Base-by-base conservation (phyloP, 1,140 invertebrate genomes). In the Camponotus vicinus region DNA sequence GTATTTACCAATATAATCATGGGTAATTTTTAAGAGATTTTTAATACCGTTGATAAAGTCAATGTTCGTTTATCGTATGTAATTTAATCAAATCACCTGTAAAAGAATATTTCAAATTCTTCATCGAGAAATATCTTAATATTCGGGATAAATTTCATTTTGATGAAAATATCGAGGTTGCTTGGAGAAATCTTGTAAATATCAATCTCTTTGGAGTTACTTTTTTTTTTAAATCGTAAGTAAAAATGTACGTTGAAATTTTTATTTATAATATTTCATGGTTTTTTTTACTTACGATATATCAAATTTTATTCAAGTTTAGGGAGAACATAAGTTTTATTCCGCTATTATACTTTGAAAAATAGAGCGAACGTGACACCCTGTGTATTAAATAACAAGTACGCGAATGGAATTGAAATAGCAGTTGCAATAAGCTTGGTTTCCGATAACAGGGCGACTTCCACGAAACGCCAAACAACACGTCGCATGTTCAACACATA, bases 381-480 rank as follows among this genome's bases (percentile, higher is more conserved):
- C 8, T 27, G 6, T 45, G 9, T 71, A 71, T 71, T 59, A 71
- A 71, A 59, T 64, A 73, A 61, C 40, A 61, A 75, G n/a, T 49
- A 73, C 67, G 78, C 52, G 66, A 71, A 82, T 49, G 79, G 79
- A 83, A 73, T 75, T 73, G 79, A 73, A 59, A 71, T 82, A 34
- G 67, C 69, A 73, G 55, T 73, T 61, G 79, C 79, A 75, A 69
- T 69, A 69, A 83, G 69, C 55, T 83, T 37, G 40, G 55, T 49
- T 37, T 83, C 69, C 69, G 69, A 83, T 83, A 83, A 83, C 79
- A 73, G 79, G 69, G 27, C 40, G 79, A 83, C 40, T 83, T 83
- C 67, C 79, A 73, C 69, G 79, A 83, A 83, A 83, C 79, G 69
- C 55, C 55, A 73, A 83, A 83, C 79, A 83, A 83, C 79, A 83